These are phyloP conservation scores for Girardinus metallicus DNA, from an alignment of 2,797 vertebrate genomes.

Conservation along the genomic window DNA sequence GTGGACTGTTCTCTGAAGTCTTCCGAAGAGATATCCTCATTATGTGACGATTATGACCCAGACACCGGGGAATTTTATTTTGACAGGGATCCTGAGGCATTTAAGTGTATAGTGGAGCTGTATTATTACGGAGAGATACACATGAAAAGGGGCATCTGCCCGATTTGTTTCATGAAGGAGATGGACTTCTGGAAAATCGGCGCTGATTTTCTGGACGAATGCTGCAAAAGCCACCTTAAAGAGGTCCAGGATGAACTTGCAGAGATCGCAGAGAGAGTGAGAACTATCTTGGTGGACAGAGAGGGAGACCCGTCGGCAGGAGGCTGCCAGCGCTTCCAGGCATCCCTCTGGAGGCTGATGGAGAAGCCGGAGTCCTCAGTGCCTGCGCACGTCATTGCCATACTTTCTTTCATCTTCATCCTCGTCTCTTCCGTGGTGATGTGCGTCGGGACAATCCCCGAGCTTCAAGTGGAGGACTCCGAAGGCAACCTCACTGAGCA, in stretches of 20 bases:
- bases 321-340: slow-evolving; percentile 88
- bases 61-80: slow-evolving; percentile 94
- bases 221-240: slow-evolving; percentile 88
- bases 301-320: slow-evolving; percentile 84
- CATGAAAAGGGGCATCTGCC: slow-evolving; percentile 94
- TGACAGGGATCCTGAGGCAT: slow-evolving; percentile 94
- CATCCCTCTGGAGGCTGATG: slow-evolving; percentile 92
- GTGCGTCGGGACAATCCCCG: slow-evolving; percentile 95
- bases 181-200: slow-evolving; percentile 98
- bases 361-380: slow-evolving; percentile 96
- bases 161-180: slow-evolving; percentile 95
- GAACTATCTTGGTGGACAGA: slow-evolving; percentile 89
- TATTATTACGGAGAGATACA: slow-evolving; percentile 95
- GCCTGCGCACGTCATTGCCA: slow-evolving; percentile 87
- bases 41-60: slow-evolving; percentile 96
- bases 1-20: slow-evolving; percentile 80
- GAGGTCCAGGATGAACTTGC: slow-evolving; percentile 92
- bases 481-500: slow-evolving; percentile 90
- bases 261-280: slow-evolving; percentile 93
- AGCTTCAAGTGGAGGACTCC: slow-evolving; percentile 88
- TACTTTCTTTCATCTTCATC: slow-evolving; percentile 94
- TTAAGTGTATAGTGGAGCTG: slow-evolving; percentile 91
- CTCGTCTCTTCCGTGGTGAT: slow-evolving; percentile 93
- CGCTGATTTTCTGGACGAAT: slow-evolving; percentile 89
- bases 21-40: slow-evolving; percentile 84